A percentile compares a stretch with the other conserved stretches of the same genome.
phyloP scores from a whole-genome alignment of 2,113 vertebrate species.

The Aplodontia rufa region DNA sequence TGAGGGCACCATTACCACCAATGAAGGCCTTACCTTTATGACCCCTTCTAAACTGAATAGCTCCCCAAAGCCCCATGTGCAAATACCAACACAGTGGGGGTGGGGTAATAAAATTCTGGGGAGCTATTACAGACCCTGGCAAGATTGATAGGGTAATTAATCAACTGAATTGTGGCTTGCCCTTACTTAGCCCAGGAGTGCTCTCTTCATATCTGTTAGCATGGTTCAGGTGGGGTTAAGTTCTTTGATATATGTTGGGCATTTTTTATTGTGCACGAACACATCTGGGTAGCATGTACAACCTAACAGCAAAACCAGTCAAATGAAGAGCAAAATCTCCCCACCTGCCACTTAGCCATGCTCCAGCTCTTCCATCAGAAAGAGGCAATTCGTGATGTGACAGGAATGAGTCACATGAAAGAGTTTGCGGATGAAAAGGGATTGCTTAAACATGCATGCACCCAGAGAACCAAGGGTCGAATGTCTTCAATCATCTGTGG shows the following conservation, averaged over 20 bases:
- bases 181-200: background rate
- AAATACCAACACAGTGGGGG: background rate
- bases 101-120: background rate
- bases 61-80: background rate
- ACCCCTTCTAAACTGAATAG: background rate
- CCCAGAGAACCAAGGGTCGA: too few relatives aligned
- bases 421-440: background rate
- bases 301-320: constrained; percentile 28
- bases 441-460: background rate
- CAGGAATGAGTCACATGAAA: background rate
- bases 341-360: background rate
- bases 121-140: background rate
- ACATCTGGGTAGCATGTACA: background rate
- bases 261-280: background rate
- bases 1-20: background rate
- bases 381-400: background rate
- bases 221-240: background rate
- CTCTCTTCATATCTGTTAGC: background rate
- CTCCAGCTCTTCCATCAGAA: constrained; percentile 34
- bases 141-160: background rate
- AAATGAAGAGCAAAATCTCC: constrained; percentile 4
- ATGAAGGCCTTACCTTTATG: background rate
- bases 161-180: background rate
- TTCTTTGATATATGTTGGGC: background rate
- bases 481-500: too few relatives aligned